Evolutionary conservation across 1,140 invertebrate species (phyloP).

Genomic region (Orius laevigatus): DNA sequence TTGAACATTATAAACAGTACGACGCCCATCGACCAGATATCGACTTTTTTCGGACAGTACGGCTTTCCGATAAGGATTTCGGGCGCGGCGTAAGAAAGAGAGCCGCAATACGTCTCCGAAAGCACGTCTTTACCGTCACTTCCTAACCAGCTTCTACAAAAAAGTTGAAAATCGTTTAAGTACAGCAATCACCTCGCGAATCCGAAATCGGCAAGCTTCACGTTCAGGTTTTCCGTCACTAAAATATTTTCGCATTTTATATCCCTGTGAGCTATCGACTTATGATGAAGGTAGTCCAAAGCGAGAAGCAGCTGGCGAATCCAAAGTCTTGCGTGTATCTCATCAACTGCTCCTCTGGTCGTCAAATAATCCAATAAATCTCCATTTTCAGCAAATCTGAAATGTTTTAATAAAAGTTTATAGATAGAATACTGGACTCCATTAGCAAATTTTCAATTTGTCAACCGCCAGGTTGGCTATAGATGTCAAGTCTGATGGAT

Average conservation of each 20-base stretch:
- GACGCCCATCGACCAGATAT: slow-evolving; percentile 51
- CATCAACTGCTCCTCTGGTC: slow-evolving; percentile 51
- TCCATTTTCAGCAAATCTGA: slow-evolving; percentile 51
- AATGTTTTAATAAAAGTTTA: not conserved
- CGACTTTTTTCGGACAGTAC: slow-evolving; percentile 38
- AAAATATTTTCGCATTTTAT: slow-evolving; percentile 84
- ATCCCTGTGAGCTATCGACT: slow-evolving; percentile 73
- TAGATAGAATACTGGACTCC: not conserved
- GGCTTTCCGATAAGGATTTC: slow-evolving; percentile 46
- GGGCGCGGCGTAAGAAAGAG: slow-evolving; percentile 50
- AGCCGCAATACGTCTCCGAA: slow-evolving; percentile 55
- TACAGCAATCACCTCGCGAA: slow-evolving; percentile 36
- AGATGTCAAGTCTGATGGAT: not conserved
- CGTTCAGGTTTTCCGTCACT: slow-evolving; percentile 49
- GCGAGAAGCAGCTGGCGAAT: slow-evolving; percentile 69
- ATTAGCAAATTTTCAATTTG: not conserved
- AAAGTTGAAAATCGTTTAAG: not conserved
- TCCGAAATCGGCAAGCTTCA: slow-evolving; percentile 79
- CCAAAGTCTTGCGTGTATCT: slow-evolving; percentile 62
- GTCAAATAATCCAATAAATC: slow-evolving; percentile 70
- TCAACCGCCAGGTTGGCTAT: not conserved
- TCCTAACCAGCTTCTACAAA: slow-evolving; percentile 8
- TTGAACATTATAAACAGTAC: slow-evolving; percentile 54
- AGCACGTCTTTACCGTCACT: slow-evolving; percentile 19
- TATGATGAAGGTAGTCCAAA: slow-evolving; percentile 63